Percentiles rank a stretch among this genome's conserved stretches.
Conservation (phyloP, 2,797 vertebrate species). For the Pangasius larnaudii region DNA sequence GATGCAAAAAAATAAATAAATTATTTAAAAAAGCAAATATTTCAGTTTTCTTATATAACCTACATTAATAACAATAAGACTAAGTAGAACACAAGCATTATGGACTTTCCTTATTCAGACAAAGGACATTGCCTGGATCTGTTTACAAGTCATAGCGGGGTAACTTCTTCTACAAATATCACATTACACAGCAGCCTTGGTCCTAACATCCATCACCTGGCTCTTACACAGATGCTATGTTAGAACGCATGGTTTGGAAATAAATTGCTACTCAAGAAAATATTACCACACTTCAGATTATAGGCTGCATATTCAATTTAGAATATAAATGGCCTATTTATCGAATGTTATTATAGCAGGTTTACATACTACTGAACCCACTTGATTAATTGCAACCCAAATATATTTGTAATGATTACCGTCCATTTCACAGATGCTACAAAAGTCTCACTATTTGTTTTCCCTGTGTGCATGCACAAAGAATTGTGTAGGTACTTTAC, state of each 20-base stretch:
- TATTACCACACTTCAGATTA: constrained; percentile 65
- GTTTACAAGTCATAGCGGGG: neutral
- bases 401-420: constrained; percentile 68
- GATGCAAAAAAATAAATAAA: too few species aligned
- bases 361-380: constrained; percentile 59
- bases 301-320: constrained; percentile 54
- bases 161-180: constrained; percentile 38
- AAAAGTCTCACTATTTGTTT: constrained; percentile 18
- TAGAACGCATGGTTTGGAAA: constrained; percentile 59
- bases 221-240: constrained; percentile 42
- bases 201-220: constrained; percentile 60
- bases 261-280: constrained; percentile 55
- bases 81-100: neutral
- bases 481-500: neutral
- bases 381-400: constrained; percentile 61
- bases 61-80: neutral
- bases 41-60: neutral
- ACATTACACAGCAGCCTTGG: constrained; percentile 39
- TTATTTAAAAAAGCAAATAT: neutral
- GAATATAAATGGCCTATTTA: constrained; percentile 61
- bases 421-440: constrained; percentile 48
- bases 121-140: neutral
- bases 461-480: neutral
- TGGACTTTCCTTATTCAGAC: neutral
- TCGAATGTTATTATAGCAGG: constrained; percentile 54